Conservation (phyloP, 2,797 vertebrate species). For the Gymnoscopelus braueri region DNA sequence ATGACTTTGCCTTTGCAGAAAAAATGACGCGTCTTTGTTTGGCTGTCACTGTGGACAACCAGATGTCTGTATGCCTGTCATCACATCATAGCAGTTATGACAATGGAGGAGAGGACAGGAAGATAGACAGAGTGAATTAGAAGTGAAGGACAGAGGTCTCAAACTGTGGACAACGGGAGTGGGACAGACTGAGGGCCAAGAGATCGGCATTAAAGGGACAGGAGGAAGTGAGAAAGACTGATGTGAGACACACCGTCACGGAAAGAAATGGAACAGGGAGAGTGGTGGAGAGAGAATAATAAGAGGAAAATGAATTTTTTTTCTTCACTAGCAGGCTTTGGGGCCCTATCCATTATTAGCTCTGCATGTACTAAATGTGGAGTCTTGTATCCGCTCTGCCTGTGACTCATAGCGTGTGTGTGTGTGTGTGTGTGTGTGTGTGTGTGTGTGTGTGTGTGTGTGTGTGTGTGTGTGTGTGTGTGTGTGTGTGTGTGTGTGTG, state of each 20-base stretch:
- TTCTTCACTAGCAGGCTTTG: constrained; percentile 28
- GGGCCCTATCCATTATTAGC: constrained; percentile 43
- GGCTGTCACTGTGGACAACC: constrained; percentile 54
- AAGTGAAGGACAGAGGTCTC: constrained; percentile 16
- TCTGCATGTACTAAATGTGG: constrained; percentile 36
- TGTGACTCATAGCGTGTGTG: constrained; percentile 47
- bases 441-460: constrained; percentile 7
- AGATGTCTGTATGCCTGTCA: constrained; percentile 33
- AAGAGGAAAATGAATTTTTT: constrained; percentile 20
- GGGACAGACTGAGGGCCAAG: neutral
- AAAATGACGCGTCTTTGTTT: constrained; percentile 54
- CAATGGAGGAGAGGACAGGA: constrained; percentile 16
- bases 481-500: constrained; percentile 1
- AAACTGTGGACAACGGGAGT: constrained; percentile 25
- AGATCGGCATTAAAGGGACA: constrained; percentile 15
- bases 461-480: constrained; percentile 2
- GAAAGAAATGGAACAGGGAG: constrained; percentile 5
- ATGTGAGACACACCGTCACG: constrained; percentile 5
- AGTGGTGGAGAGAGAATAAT: constrained; percentile 16
- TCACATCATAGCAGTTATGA: constrained; percentile 35
- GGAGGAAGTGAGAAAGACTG: constrained; percentile 16
- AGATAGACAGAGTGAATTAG: constrained; percentile 25
- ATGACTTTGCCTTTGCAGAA: constrained; percentile 31
- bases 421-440: constrained; percentile 1
- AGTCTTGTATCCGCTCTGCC: constrained; percentile 39